Evolutionary conservation across 2,888 invertebrate species (phyloP), one percentile per base, ranked within the genome.

Genomic region (Ormyrus labotus): DNA sequence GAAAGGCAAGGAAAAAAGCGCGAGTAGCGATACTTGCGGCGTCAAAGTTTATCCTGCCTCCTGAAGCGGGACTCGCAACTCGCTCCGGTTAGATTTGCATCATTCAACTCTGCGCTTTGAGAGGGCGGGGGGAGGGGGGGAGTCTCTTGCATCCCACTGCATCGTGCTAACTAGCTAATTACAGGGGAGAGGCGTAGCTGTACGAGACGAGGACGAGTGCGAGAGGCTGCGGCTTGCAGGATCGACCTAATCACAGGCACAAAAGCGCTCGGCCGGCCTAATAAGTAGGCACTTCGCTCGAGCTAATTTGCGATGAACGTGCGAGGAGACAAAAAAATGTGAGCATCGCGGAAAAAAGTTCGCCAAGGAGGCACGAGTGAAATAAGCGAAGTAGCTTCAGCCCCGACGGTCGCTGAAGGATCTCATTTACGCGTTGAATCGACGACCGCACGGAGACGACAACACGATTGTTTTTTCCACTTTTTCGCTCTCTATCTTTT

Each of bases 81-180:
- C 47, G 53, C 51, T 65, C 64, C 57, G 72, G 58, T 78, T 71
- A 67, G 78, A 67, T 72, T 61, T 63, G 70, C 48, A 71, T 78
- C 78, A 78, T 72, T 78, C 78, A 78, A 55, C 65, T 45, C 4
- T 19, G 6, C 13, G 19, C 19, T 19, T 19, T 19, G 19, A 19
- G 19, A 19, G 19, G 19, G 19, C 0, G 19, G 13, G 13, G 13
- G 13, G 13, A 0, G 19, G 19, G 19, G 19, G 2, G 19, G 19
- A 19, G 19, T 19, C 19, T 19, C 19, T 19, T 19, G 19, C 19
- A 19, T 19, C 19, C 19, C 11, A 8, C 19, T 19, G 11, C 8
- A 34, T 19, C 19, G 55, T 48, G 73, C 78, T 78, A 73, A 78
- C 73, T 73, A 79, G 73, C 74, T 79, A 74, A 79, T 79, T 79